A percentile compares a stretch with the other conserved stretches of the same genome.
These are phyloP conservation scores for Mionectes olivaceus DNA, from an alignment of 2,797 vertebrate species.

Conservation along the genomic window DNA sequence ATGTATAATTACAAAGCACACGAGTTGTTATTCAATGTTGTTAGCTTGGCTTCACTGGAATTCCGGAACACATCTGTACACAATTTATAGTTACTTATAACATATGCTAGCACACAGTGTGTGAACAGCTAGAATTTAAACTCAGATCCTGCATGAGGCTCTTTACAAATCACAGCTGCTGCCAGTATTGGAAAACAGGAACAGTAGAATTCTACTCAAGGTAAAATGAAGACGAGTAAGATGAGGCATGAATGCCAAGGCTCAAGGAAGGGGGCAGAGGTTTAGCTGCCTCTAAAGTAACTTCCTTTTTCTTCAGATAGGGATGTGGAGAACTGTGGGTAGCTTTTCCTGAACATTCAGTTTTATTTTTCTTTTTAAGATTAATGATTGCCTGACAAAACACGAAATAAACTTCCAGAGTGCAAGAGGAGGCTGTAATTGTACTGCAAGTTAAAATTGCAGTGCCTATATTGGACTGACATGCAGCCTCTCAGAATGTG, in stretches of 20 bases:
- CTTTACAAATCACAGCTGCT: not conserved
- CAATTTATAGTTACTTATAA: constrained; percentile 49
- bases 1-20: constrained; percentile 57
- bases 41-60: constrained; percentile 37
- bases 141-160: constrained; percentile 15
- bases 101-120: constrained; percentile 42
- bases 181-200: not conserved
- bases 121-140: constrained; percentile 51
- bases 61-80: constrained; percentile 46
- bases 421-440: not conserved
- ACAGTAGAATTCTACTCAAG: not conserved
- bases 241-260: not conserved
- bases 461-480: not conserved
- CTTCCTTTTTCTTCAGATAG: not conserved
- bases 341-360: not conserved
- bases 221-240: not conserved
- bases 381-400: constrained; percentile 1
- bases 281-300: not conserved
- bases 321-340: not conserved
- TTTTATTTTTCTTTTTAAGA: not conserved
- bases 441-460: not conserved
- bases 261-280: not conserved
- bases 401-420: constrained; percentile 3
- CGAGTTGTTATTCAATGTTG: not conserved
- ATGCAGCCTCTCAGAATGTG: not conserved